Evolutionary conservation across 2,113 vertebrate genomes (phyloP).

Genomic region (Opisthocomus hoazin): DNA sequence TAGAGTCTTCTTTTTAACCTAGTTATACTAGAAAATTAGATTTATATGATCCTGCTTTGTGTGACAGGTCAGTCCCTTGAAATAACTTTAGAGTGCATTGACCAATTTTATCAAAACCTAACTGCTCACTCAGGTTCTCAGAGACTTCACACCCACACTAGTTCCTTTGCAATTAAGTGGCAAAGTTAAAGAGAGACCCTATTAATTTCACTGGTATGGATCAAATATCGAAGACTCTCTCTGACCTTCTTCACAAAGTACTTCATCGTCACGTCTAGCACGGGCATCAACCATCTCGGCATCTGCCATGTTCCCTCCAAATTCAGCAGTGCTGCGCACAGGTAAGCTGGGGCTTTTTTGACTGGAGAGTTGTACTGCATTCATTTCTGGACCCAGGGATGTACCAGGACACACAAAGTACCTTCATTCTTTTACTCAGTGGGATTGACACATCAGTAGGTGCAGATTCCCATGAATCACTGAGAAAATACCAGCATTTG

Average conservation of each 20-base stretch:
- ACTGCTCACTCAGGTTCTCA: background rate
- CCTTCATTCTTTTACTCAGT: background rate
- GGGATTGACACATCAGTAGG: background rate
- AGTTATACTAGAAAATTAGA: constrained; percentile 7
- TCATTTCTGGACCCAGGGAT: background rate
- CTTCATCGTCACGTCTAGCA: background rate
- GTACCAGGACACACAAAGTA: background rate
- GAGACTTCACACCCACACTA: background rate
- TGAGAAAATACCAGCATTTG: background rate
- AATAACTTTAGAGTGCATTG: background rate
- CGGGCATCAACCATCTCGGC: background rate
- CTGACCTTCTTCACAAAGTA: background rate
- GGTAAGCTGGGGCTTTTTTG: background rate
- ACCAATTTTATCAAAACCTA: background rate
- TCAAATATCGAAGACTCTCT: background rate
- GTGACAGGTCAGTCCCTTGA: background rate
- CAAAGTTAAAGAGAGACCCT: background rate
- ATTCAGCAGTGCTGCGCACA: background rate
- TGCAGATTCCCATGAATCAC: background rate
- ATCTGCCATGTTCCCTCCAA: rapidly evolving
- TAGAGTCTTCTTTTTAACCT: background rate
- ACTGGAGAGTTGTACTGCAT: background rate
- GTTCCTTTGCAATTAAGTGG: background rate
- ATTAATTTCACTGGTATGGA: background rate
- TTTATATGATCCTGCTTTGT: background rate